Percentiles rank a stretch among this genome's conserved stretches.
Evolutionary conservation across 2,113 vertebrate species (phyloP).

Genomic region (Trichomycterus rosablanca): DNA sequence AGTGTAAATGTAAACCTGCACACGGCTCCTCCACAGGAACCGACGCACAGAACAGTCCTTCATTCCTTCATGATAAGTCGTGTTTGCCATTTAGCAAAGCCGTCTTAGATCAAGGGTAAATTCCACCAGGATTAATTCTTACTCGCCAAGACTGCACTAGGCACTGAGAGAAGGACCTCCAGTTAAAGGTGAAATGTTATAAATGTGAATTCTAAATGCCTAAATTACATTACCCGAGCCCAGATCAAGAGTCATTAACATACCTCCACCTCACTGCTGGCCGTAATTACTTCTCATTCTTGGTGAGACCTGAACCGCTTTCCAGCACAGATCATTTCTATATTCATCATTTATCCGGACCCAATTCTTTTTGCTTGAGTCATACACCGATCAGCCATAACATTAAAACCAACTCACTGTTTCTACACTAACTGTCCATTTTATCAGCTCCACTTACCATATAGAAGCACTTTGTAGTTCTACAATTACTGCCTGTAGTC

Average conservation of each 20-base stretch:
- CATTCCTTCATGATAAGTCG: too few species aligned
- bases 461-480: too few species aligned
- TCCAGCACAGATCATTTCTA: constrained; percentile 28
- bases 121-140: not conserved
- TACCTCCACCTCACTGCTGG: constrained; percentile 12
- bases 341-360: constrained; percentile 37
- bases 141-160: constrained; percentile 21
- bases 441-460: too few species aligned
- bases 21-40: too few species aligned
- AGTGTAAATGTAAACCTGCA: too few species aligned
- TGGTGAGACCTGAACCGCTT: constrained; percentile 8
- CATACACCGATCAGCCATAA: too few species aligned
- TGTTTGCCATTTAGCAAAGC: too few species aligned
- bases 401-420: too few species aligned
- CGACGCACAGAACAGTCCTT: not conserved
- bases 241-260: constrained; percentile 40
- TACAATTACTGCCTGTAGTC: too few species aligned
- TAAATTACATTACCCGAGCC: constrained; percentile 39
- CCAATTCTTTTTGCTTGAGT: constrained; percentile 17
- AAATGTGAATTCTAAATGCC: constrained; percentile 40
- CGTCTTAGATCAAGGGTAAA: too few species aligned
- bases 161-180: constrained; percentile 9
- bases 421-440: too few species aligned
- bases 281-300: constrained; percentile 30
- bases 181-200: constrained; percentile 32